Evolutionary conservation across 2,113 vertebrate genomes (phyloP), one percentile per base, ranked within the genome.

Genomic region (Peucedramus taeniatus): DNA sequence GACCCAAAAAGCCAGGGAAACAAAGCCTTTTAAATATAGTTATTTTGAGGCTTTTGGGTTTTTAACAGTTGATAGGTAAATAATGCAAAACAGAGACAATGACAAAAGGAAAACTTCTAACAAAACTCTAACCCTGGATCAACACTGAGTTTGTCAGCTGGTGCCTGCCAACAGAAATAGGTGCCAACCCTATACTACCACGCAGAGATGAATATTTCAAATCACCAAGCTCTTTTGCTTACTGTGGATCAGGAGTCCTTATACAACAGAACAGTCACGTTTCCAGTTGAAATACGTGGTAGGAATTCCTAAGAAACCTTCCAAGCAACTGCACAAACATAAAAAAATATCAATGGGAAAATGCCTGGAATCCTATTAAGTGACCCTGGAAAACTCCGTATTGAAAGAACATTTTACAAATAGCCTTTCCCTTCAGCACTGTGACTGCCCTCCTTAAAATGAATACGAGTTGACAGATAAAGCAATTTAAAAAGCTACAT

Each of bases 361-460:
- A 76, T 53, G 70, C 33, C 61, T 35, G 72, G 47, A 76, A 65
- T 65, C 42, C 23, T 27, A 24, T n/a, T 35, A 54, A 77, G 45
- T 9, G 70, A 69, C 15, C 10, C 74, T 2, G 0, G 59, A 82
- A 93, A 87, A 69, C 23, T 50, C 63, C 65, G 60, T 45, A 40
- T 30, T 68, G 37, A 78, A 91, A 81, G 42, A 68, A n/a, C 20
- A 69, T 76, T 91, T 96, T 69, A 76, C 23, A 96, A 94, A 87
- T 13, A 37, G 49, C 49, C n/a, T 35, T 94, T 64, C 79, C 65
- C 61, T 91, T 69, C 64, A 91, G 69, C 40, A 40, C 76, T 49
- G 4, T 10, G 13, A 74, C 49, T n/a, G n/a, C 31, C 56, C 72
- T 21, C 39, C 51, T 63, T 44, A 72, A 11, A 76, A 59, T 10